Base-by-base conservation (phyloP, 2,113 vertebrate species). In the Phrynosoma blainvillii region DNA sequence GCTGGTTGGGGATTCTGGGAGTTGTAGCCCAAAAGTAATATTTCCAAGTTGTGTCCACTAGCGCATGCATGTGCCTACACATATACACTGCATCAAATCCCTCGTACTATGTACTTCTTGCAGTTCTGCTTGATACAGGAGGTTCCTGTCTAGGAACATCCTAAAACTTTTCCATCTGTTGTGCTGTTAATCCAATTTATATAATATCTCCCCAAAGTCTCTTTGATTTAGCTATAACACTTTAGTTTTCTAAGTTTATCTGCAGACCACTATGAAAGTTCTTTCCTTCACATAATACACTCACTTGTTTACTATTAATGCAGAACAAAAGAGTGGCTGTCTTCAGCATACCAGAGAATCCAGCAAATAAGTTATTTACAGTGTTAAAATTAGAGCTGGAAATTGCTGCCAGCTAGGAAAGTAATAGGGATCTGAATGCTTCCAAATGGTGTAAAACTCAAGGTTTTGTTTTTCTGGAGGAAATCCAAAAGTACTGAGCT, bases 341-440 rank as follows among this genome's bases (percentile, higher is more conserved):
- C 84, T 93, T 90, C 85, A 74, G 78, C 82, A 73, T 89, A 87
- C 92, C 36, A 79, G 90, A 56, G 54, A 82, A 7, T 92, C n/a
- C 79, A 83, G 32, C 70, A 62, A 89, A 62, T n/a, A 85, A 90
- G 84, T 84, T 95, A 91, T 95, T 96, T 94, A 92, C 91, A 91
- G 73, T 92, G 89, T 93, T 93, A 94, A 96, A 94, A 90, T 79
- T 75, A 87, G 86, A 79, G 79, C 68, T 93, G 88, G 77, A 25
- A 90, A 0, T 25, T 89, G 86, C 81, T 82, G 89, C 82, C 90
- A 94, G 82, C 87, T 87, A 93, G 89, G 93, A 85, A 91, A 94
- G 80, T 86, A 84, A 88, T 86, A 89, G 88, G 85, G 90, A 90
- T 84, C 86, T 73, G 40, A 47, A 18, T 52, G 89, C 88, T 93